These are phyloP conservation scores for Puntigrus tetrazona DNA, from an alignment of 2,113 vertebrate species.

Conservation along the genomic window DNA sequence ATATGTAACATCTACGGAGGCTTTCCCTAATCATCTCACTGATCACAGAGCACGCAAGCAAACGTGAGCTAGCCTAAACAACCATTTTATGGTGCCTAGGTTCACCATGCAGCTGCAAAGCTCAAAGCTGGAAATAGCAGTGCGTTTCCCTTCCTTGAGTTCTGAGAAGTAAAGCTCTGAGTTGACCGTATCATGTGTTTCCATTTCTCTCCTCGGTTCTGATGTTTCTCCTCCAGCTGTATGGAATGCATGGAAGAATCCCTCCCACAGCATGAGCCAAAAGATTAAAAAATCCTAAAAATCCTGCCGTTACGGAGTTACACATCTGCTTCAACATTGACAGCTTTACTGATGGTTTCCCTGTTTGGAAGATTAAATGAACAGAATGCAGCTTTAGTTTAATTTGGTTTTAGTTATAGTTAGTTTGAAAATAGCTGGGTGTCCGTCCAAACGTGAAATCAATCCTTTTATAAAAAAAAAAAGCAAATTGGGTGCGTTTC, in stretches of 20 bases:
- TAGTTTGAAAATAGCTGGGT: background rate
- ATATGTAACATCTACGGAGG: background rate
- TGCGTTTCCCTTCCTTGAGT: background rate
- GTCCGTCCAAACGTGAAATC: no score
- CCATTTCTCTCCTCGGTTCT: slow-evolving; percentile 24
- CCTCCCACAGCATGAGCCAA: slow-evolving; percentile 38
- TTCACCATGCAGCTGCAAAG: background rate
- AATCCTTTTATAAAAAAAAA: no score
- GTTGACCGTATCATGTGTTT: slow-evolving; percentile 5
- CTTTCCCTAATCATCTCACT: background rate
- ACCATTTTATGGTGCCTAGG: background rate
- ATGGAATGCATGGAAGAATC: slow-evolving; percentile 39
- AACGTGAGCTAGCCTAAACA: background rate
- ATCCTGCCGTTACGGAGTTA: background rate
- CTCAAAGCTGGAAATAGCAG: background rate
- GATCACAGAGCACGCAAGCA: background rate
- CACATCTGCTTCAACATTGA: background rate
- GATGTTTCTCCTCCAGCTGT: slow-evolving; percentile 9
- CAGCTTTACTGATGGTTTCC: background rate
- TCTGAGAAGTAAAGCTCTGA: slow-evolving; percentile 27
- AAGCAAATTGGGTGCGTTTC: no score
- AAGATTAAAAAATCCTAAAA: slow-evolving; percentile 21
- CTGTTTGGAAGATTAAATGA: background rate
- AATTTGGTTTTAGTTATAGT: background rate
- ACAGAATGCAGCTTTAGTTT: no score